Conservation (phyloP, 1,140 invertebrate genomes). For the Hylaeus volcanicus region DNA sequence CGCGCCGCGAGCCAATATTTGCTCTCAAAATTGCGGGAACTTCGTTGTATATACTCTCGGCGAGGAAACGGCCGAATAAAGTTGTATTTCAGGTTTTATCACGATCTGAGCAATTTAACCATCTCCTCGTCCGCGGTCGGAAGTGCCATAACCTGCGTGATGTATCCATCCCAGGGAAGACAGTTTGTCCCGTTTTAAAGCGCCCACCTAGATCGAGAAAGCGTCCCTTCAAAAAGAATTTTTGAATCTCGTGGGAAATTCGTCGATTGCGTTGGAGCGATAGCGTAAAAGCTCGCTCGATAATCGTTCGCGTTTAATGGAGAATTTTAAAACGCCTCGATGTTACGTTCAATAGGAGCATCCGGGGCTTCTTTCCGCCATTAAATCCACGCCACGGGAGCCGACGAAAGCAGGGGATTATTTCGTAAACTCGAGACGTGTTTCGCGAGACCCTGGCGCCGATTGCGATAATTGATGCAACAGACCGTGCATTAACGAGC, state of each 20-base stretch:
- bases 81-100: background rate
- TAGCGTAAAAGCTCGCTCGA: background rate
- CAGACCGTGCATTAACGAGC: background rate
- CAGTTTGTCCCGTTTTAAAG: slow-evolving; percentile 4
- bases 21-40: background rate
- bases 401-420: background rate
- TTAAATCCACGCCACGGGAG: background rate
- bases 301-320: background rate
- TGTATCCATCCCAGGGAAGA: background rate
- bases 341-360: no score
- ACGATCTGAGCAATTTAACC: background rate
- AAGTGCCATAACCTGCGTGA: background rate
- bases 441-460: background rate
- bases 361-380: background rate
- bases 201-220: no score
- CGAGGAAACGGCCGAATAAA: background rate
- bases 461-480: background rate
- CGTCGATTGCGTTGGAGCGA: background rate
- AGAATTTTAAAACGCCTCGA: background rate
- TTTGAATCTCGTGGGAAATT: background rate
- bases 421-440: background rate
- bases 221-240: background rate
- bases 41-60: no score
- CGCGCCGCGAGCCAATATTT: background rate
- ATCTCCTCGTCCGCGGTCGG: background rate